A percentile compares a stretch with the other conserved stretches of the same genome.
Conservation (phyloP, 2,797 vertebrate species). For the Phoeniculus purpureus region DNA sequence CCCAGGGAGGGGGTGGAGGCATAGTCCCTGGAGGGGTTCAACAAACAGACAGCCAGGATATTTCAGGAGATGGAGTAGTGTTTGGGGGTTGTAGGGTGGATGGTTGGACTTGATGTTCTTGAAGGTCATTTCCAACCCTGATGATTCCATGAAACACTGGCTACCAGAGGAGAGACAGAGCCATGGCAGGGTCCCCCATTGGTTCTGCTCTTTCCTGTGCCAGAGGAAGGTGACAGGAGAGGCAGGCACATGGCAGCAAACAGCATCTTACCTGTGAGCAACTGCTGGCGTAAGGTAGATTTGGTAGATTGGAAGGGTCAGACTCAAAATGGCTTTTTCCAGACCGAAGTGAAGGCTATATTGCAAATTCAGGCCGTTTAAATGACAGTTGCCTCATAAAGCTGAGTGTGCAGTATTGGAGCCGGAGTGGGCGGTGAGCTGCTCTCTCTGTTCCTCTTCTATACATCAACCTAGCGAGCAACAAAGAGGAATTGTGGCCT, state of each 20-base stretch:
- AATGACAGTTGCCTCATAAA: background rate
- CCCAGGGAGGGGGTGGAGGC: no score
- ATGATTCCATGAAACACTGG: background rate
- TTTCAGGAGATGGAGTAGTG: no score
- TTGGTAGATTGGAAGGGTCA: background rate
- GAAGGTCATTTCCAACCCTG: no score
- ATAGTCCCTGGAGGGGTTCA: no score
- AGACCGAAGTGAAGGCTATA: background rate
- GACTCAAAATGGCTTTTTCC: background rate
- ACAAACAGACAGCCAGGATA: no score
- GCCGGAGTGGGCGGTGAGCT: background rate
- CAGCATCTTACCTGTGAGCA: background rate
- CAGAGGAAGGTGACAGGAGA: background rate
- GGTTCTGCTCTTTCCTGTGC: background rate
- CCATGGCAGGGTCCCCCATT: background rate
- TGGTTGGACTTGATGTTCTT: no score
- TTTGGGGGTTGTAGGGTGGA: no score
- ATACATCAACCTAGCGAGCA: background rate
- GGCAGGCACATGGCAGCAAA: background rate
- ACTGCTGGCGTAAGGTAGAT: background rate
- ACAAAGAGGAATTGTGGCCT: constrained; percentile 16
- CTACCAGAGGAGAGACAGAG: background rate
- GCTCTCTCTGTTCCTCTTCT: constrained; percentile 49
- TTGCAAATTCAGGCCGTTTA: background rate
- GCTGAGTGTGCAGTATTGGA: background rate